A percentile compares a stretch with the other conserved stretches of the same genome.
phyloP scores from a whole-genome alignment of 2,888 invertebrate genomes.

The Aporophyla nigra region DNA sequence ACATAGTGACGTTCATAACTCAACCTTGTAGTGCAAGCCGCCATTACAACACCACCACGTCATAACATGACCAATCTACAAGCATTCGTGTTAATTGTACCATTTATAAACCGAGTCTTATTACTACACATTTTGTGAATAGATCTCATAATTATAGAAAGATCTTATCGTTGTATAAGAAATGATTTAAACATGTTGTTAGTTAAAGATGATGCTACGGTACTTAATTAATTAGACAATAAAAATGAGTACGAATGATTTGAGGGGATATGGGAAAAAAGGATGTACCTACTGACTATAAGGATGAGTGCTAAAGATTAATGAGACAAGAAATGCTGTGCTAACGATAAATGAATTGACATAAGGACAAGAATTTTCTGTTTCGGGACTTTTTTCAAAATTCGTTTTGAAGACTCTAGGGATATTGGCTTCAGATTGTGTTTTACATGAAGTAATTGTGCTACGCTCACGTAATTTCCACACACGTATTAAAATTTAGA shows the following conservation, averaged over 20 bases:
- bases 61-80: conserved; percentile 30
- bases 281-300: not conserved
- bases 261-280: not conserved
- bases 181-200: conserved; percentile 19
- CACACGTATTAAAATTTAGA: too few species aligned
- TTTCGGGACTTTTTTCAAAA: not conserved
- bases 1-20: conserved; percentile 33
- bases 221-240: conserved; percentile 6
- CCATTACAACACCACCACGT: conserved; percentile 53
- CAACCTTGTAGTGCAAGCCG: conserved; percentile 66
- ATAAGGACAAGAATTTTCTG: too few species aligned
- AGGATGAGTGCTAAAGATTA: too few species aligned
- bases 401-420: not conserved
- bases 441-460: not conserved
- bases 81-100: conserved; percentile 69
- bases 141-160: conserved; percentile 47
- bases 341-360: not conserved
- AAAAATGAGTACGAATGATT: not conserved
- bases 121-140: conserved; percentile 59
- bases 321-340: not conserved
- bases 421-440: not conserved
- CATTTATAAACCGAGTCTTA: conserved; percentile 66
- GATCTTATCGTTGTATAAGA: conserved; percentile 39
- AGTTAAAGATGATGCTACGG: not conserved
- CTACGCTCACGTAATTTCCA: too few species aligned